A percentile compares a stretch with the other conserved stretches of the same genome.
These are phyloP conservation scores for Troides aeacus DNA, from an alignment of 2,888 invertebrate genomes.

Conservation along the genomic window DNA sequence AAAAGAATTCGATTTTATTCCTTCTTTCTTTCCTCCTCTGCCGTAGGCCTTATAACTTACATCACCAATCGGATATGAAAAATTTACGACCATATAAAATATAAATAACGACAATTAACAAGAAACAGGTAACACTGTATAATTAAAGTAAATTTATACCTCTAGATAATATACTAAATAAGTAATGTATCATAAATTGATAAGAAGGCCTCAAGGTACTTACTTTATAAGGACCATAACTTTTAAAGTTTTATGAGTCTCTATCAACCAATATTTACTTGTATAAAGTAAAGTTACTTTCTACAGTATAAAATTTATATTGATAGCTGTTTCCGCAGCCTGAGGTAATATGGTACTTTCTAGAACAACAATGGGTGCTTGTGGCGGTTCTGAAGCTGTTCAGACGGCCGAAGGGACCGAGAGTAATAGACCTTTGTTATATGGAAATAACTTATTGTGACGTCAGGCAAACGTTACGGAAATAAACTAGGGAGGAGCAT, in stretches of 20 bases:
- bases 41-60: no score
- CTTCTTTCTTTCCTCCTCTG: no score
- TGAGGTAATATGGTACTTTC: slow-evolving; percentile 23
- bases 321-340: slow-evolving; percentile 13
- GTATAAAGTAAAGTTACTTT: slow-evolving; percentile 16
- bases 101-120: no score
- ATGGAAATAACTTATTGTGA: slow-evolving; percentile 5
- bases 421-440: slow-evolving; percentile 4
- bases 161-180: no score
- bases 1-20: no score
- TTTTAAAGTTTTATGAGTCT: slow-evolving; percentile 7
- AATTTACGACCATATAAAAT: no score
- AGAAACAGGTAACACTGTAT: no score
- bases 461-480: not conserved
- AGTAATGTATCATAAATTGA: not conserved
- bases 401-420: slow-evolving; percentile 21
- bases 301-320: slow-evolving; percentile 18
- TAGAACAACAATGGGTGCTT: slow-evolving; percentile 24
- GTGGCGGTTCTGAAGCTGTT: slow-evolving; percentile 6
- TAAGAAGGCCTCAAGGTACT: not conserved
- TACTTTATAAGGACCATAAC: not conserved
- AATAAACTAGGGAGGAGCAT: no score
- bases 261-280: not conserved
- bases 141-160: no score
- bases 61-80: no score